phyloP scores from a whole-genome alignment of 1,140 invertebrate species.

The Drosophila albomicans region DNA sequence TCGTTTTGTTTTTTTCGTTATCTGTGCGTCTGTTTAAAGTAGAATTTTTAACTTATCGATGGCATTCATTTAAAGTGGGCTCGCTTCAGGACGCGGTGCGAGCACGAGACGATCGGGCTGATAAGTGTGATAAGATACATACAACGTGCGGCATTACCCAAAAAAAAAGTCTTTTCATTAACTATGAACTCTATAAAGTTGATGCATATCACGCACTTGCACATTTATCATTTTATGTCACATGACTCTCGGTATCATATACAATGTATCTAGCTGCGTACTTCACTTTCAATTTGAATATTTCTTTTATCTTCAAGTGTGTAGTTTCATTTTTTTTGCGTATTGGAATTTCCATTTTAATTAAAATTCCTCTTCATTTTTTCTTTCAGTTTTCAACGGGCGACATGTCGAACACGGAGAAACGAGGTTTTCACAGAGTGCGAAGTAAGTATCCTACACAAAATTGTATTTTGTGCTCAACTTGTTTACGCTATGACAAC shows the following conservation, averaged over 20 bases:
- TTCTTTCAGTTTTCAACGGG: constrained; percentile 42
- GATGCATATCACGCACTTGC: constrained; percentile 33
- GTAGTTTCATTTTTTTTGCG: neutral
- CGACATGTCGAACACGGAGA: constrained; percentile 77
- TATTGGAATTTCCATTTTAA: constrained; percentile 12
- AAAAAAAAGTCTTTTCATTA: constrained; percentile 26
- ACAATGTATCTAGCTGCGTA: constrained; percentile 9
- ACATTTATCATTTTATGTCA: constrained; percentile 26
- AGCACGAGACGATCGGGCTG: constrained; percentile 21
- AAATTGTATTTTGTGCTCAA: neutral
- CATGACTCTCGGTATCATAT: constrained; percentile 20
- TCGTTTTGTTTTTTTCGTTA: constrained; percentile 28
- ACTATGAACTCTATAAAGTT: constrained; percentile 14
- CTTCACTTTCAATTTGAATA: constrained; percentile 24
- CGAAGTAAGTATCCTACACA: constrained; percentile 65
- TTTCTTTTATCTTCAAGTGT: constrained; percentile 12
- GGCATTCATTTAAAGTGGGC: constrained; percentile 11
- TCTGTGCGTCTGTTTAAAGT: neutral
- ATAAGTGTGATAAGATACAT: constrained; percentile 33
- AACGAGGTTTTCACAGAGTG: constrained; percentile 65
- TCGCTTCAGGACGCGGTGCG: constrained; percentile 29
- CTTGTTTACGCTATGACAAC: constrained; percentile 6
- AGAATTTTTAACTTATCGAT: constrained; percentile 26
- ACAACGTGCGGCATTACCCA: neutral
- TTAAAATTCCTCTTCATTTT: constrained; percentile 49